Percentiles rank a stretch among this genome's conserved stretches.
Evolutionary conservation across 2,113 vertebrate genomes (phyloP).

Genomic region (Erythrolamprus reginae): DNA sequence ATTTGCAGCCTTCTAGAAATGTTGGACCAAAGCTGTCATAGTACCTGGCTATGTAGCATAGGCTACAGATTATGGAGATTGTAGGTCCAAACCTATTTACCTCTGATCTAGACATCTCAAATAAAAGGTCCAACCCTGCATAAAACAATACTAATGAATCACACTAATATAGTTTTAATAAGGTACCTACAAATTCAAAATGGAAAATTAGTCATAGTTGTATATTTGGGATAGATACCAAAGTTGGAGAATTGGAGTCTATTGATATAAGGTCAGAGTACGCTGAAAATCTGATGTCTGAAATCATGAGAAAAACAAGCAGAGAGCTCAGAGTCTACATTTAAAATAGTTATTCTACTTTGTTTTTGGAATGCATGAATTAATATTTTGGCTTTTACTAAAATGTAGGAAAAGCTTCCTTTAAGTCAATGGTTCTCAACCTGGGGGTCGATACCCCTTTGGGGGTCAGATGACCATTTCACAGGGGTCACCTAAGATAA

Average conservation of each 20-base stretch:
- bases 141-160: not conserved
- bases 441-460: too few relatives aligned
- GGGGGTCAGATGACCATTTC: too few relatives aligned
- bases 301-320: not conserved
- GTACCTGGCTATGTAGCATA: not conserved
- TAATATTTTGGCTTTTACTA: not conserved
- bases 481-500: too few relatives aligned
- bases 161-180: not conserved
- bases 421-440: too few relatives aligned
- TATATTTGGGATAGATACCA: not conserved
- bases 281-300: not conserved
- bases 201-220: not conserved
- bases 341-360: not conserved
- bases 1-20: not conserved
- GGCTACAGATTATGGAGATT: not conserved
- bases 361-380: not conserved
- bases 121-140: not conserved
- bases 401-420: not conserved
- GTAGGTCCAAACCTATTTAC: not conserved
- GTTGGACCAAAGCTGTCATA: not conserved
- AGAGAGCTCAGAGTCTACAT: not conserved
- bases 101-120: not conserved
- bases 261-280: too few relatives aligned
- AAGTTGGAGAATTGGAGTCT: not conserved
- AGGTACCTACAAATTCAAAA: not conserved